These are phyloP conservation scores for Yponomeuta plumbellus DNA, from an alignment of 2,888 invertebrate species.

Conservation along the genomic window DNA sequence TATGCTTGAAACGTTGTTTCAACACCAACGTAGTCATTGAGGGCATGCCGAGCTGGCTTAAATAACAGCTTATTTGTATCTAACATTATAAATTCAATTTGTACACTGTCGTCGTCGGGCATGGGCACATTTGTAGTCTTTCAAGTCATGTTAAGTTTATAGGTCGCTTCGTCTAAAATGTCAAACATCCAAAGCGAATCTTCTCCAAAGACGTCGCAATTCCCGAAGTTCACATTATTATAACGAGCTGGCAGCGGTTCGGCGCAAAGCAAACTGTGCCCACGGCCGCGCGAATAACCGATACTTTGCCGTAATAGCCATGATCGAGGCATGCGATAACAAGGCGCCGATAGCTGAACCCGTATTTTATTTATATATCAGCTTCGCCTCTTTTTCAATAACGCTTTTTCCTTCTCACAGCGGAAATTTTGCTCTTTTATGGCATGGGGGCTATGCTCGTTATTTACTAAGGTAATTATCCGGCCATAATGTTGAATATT, in stretches of 20 bases:
- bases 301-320: conserved; percentile 69
- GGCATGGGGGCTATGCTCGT: conserved; percentile 61
- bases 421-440: conserved; percentile 73
- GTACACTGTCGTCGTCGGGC: background rate
- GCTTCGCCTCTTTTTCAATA: conserved; percentile 73
- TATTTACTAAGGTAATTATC: conserved; percentile 70
- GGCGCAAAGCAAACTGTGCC: conserved; percentile 71
- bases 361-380: conserved; percentile 77
- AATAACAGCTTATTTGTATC: background rate
- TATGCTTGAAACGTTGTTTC: background rate
- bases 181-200: conserved; percentile 41
- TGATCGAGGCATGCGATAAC: conserved; percentile 75
- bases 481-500: conserved; percentile 60
- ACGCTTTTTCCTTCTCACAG: conserved; percentile 67
- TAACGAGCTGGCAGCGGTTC: conserved; percentile 66
- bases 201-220: conserved; percentile 64
- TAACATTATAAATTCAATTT: background rate
- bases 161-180: conserved; percentile 29
- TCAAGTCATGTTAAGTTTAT: conserved; percentile 3
- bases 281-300: conserved; percentile 66
- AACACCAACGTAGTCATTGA: background rate
- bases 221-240: conserved; percentile 76
- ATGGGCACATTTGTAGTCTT: background rate
- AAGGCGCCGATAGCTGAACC: conserved; percentile 76
- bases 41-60: background rate